These are phyloP conservation scores for Oryctes rhinoceros DNA, from an alignment of 1,140 invertebrate genomes.

Conservation along the genomic window DNA sequence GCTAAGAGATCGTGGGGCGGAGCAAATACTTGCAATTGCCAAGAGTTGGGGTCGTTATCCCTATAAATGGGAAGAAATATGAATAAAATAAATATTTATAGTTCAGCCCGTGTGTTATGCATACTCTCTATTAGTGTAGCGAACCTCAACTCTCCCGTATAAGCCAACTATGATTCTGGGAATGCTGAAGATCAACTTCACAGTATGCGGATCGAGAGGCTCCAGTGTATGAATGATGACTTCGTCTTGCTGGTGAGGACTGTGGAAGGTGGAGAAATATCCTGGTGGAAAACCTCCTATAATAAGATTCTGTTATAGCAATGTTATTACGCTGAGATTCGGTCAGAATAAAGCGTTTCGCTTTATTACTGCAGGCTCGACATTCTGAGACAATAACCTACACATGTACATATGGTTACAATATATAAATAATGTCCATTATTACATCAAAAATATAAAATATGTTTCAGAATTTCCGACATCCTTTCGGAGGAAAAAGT, in stretches of 20 bases:
- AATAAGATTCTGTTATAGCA: not conserved
- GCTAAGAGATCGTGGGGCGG: constrained; percentile 84
- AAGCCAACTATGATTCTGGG: constrained; percentile 83
- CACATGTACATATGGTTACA: too few relatives aligned
- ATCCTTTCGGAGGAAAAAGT: too few relatives aligned
- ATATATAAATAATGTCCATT: too few relatives aligned
- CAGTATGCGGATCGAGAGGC: constrained; percentile 78
- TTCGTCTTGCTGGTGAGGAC: constrained; percentile 59
- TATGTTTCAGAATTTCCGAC: too few relatives aligned
- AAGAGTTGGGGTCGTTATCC: constrained; percentile 73
- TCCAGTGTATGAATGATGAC: constrained; percentile 71
- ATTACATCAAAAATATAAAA: too few relatives aligned
- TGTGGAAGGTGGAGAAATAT: constrained; percentile 36
- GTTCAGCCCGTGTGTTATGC: constrained; percentile 52
- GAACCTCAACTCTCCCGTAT: constrained; percentile 82
- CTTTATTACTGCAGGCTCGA: not conserved
- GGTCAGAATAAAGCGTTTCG: not conserved
- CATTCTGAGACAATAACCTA: too few relatives aligned
- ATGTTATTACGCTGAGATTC: not conserved
- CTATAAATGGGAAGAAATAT: constrained; percentile 59
- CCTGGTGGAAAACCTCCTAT: constrained; percentile 42
- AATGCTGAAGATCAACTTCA: constrained; percentile 83
- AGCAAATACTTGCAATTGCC: constrained; percentile 85
- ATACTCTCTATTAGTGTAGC: constrained; percentile 80
- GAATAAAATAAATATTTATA: constrained; percentile 42